phyloP scores from a whole-genome alignment of 2,113 vertebrate species.

The Chlorocebus sabaeus region DNA sequence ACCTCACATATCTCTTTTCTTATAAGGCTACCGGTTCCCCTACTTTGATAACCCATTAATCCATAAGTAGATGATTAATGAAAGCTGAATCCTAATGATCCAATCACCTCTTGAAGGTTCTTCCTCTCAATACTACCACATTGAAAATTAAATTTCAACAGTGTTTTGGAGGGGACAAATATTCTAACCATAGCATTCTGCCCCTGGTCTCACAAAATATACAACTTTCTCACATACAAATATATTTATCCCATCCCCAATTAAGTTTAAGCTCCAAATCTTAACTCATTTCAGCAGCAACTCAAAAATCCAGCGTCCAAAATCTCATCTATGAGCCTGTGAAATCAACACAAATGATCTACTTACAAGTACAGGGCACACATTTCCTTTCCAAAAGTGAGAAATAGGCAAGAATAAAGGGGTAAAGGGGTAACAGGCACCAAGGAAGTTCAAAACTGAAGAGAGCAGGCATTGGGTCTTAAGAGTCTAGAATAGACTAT shows the following conservation, averaged over 20 bases:
- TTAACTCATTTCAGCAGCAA: background rate
- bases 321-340: background rate
- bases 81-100: background rate
- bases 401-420: background rate
- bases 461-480: background rate
- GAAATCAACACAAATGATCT: background rate
- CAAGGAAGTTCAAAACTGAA: background rate
- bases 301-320: background rate
- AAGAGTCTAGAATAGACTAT: background rate
- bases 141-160: background rate
- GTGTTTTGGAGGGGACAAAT: background rate
- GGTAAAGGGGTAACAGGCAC: background rate
- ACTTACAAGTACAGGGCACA: background rate
- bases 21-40: background rate
- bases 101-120: background rate
- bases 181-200: background rate
- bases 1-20: background rate
- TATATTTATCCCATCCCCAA: background rate
- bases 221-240: background rate
- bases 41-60: too few species aligned
- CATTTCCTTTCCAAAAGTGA: background rate
- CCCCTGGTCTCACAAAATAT: background rate
- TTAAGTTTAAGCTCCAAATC: background rate
- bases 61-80: background rate
- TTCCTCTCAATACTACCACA: background rate